Conservation (phyloP, 2,888 invertebrate species). For the Platynereis dumerilii region DNA sequence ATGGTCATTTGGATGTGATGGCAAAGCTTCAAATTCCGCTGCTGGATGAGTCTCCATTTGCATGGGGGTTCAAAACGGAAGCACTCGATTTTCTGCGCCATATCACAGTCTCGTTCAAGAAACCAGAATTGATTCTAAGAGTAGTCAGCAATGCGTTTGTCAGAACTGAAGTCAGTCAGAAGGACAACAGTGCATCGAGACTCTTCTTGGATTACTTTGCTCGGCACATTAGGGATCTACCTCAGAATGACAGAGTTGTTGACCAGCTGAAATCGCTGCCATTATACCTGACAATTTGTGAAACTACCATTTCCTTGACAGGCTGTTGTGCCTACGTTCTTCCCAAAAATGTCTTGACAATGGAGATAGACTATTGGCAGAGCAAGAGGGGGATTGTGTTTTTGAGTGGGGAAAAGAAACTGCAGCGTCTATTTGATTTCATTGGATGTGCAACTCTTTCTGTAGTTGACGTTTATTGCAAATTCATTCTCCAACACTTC, state of each 20-base stretch:
- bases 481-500: slow-evolving; percentile 41
- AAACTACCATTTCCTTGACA: slow-evolving; percentile 30
- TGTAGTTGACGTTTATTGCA: slow-evolving; percentile 37
- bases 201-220: too few species aligned
- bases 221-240: too few species aligned
- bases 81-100: too few species aligned
- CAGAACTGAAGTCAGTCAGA: too few species aligned
- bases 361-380: slow-evolving; percentile 38
- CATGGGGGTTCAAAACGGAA: too few species aligned
- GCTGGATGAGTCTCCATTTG: slow-evolving; percentile 18
- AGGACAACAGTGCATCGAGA: too few species aligned
- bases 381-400: slow-evolving; percentile 37
- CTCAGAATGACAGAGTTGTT: too few species aligned
- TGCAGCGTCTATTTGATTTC: slow-evolving; percentile 30
- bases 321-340: slow-evolving; percentile 34
- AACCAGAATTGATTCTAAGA: too few species aligned
- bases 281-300: slow-evolving; percentile 32
- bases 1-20: too few species aligned
- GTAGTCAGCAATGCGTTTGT: too few species aligned
- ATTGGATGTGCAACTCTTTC: slow-evolving; percentile 34
- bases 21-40: slow-evolving; percentile 25
- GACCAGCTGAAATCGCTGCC: slow-evolving; percentile 28
- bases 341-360: slow-evolving; percentile 34
- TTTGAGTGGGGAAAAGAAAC: slow-evolving; percentile 28
- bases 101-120: too few species aligned